These are phyloP conservation scores for Diloba caeruleocephala DNA, from an alignment of 2,888 invertebrate genomes.

Conservation along the genomic window DNA sequence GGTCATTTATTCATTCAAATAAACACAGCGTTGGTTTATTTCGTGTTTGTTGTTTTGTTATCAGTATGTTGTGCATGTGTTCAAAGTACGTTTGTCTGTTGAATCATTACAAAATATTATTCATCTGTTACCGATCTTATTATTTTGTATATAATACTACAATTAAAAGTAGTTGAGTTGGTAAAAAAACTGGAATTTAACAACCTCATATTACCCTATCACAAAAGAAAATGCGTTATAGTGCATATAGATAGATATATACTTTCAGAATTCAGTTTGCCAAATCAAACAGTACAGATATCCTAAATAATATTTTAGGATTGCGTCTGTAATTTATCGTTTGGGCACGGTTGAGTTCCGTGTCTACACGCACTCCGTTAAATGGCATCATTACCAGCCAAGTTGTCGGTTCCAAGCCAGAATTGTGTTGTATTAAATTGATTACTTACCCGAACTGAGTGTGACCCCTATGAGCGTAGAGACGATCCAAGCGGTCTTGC, in stretches of 20 bases:
- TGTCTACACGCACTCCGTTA: slow-evolving; percentile 8
- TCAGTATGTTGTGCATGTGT: slow-evolving; percentile 27
- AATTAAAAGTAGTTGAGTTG: too few species aligned
- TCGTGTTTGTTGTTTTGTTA: slow-evolving; percentile 29
- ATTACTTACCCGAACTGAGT: slow-evolving; percentile 97
- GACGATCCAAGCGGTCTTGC: slow-evolving; percentile 97
- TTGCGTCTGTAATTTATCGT: slow-evolving; percentile 6
- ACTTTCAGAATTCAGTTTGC: slow-evolving; percentile 2
- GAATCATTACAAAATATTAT: slow-evolving; percentile 26
- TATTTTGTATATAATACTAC: too few species aligned
- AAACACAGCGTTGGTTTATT: slow-evolving; percentile 4
- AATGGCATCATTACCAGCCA: slow-evolving; percentile 14
- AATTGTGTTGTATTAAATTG: slow-evolving; percentile 35
- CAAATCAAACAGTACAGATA: slow-evolving; percentile 4
- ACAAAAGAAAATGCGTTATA: too few species aligned
- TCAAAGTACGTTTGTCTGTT: slow-evolving; percentile 25
- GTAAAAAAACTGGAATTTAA: too few species aligned
- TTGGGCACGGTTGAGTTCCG: slow-evolving; percentile 11
- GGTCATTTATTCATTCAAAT: background rate
- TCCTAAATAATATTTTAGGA: background rate
- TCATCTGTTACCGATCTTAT: slow-evolving; percentile 10
- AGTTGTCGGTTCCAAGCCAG: slow-evolving; percentile 19
- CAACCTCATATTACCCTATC: too few species aligned
- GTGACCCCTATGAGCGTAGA: slow-evolving; percentile 98
- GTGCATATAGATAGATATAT: background rate